Conservation (phyloP, 2,888 invertebrate genomes). For the Apodemia zela region DNA sequence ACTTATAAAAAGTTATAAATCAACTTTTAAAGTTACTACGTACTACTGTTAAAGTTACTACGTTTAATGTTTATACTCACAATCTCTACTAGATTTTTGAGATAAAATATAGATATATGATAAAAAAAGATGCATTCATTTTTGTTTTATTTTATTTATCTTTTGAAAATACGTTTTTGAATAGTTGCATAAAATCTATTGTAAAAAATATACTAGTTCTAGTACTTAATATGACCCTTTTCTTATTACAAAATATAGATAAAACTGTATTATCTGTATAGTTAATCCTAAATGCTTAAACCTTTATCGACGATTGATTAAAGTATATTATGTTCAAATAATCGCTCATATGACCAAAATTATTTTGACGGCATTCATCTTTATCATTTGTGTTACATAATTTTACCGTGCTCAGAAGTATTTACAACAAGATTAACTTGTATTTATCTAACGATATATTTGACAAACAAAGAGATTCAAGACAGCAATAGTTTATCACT, state of each 20-base stretch:
- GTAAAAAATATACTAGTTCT: background rate
- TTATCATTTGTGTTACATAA: background rate
- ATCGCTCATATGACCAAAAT: background rate
- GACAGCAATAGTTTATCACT: background rate
- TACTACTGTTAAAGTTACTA: no score
- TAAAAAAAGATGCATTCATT: no score
- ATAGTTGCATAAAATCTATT: background rate
- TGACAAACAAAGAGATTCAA: background rate
- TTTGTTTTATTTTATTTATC: no score
- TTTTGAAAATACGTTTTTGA: background rate
- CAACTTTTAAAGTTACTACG: no score
- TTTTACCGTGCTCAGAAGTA: background rate
- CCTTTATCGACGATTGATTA: background rate
- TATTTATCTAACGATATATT: constrained; percentile 7
- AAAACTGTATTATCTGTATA: background rate
- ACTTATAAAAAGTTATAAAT: no score
- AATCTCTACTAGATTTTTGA: no score
- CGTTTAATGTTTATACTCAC: no score
- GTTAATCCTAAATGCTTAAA: constrained; percentile 6
- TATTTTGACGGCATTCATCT: background rate
- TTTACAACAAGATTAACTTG: background rate
- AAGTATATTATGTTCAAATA: background rate
- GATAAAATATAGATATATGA: no score
- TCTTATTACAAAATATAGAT: background rate
- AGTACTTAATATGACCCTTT: constrained; percentile 7